Base-by-base conservation (phyloP, 2,113 vertebrate genomes). In the Anhinga rufa region DNA sequence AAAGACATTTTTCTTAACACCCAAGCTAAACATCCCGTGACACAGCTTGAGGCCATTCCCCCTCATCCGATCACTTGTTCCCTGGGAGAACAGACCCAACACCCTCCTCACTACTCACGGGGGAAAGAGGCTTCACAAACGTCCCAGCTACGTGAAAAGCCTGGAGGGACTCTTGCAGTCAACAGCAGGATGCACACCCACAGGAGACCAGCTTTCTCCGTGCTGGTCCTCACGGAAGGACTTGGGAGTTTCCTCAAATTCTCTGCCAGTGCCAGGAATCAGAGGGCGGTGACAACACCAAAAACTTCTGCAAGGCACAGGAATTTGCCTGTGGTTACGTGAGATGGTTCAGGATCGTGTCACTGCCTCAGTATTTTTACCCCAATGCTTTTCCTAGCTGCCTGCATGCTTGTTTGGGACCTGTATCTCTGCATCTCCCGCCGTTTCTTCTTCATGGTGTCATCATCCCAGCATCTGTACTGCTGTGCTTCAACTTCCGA, bases 341-440 rank as follows among this genome's bases (percentile, higher is more conserved):
- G 52, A 78, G 31, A 4, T 34, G 60, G 20, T 48, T 76, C 7
- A 1, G 61, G 36, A 20, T 20, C 7, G 3, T 34, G 42, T 13
- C 32, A 17, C 55, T 22, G 29, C 28, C 22, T 68, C 8, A 4
- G 2, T 20, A 1, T 36, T 69, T 34, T 7, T 9, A 60, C 19
- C 36, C 22, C 31, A 10, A 0, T 32, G 49, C 46, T 71, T 19
- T 46, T 58, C 54, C 49, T 7, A 12, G 13, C 32, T 0, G 2
- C 31, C 10, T 4, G 6, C 1, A 0, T 0, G 1, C 22, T 34
- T 22, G 6, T 22, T 12, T 4, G 9, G 24, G 17, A 7, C 14
- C 17, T 26, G 14, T 19, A 31, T 61, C 88, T 57, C 62, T 15
- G 11, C 28, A 10, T 34, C 40, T 80, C 15, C 7, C 44, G 17